phyloP scores from a whole-genome alignment of 2,113 vertebrate genomes.

The Boulengeromyrus knoepffleri region DNA sequence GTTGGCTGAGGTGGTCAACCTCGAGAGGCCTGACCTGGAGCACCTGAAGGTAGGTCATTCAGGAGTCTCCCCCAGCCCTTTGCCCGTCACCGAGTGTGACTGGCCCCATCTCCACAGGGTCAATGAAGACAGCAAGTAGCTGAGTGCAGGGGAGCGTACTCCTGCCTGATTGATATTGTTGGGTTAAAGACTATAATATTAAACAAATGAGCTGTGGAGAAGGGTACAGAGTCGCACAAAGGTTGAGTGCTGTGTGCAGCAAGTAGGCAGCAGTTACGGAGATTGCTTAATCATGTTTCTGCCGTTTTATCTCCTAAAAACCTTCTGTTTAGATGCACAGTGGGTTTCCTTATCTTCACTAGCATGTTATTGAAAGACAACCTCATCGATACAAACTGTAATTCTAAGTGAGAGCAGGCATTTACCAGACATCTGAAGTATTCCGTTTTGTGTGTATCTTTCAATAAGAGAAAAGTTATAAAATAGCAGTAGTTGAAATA shows the following conservation, averaged over 20 bases:
- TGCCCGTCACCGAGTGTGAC: not conserved
- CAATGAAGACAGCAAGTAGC: slow-evolving; percentile 36
- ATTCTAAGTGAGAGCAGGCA: not conserved
- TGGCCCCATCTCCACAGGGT: slow-evolving; percentile 29
- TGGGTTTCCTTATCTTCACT: not conserved
- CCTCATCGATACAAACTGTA: not conserved
- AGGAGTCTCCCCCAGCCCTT: not conserved
- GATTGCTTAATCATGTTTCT: slow-evolving; percentile 7
- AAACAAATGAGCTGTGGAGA: slow-evolving; percentile 45
- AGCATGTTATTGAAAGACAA: not conserved
- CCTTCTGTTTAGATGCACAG: not conserved
- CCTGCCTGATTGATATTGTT: slow-evolving; percentile 24
- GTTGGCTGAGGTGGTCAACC: slow-evolving; percentile 57
- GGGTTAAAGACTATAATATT: slow-evolving; percentile 45
- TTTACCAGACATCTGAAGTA: not conserved
- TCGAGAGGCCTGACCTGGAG: slow-evolving; percentile 61
- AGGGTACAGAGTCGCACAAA: slow-evolving; percentile 26
- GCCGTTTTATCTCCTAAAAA: not conserved
- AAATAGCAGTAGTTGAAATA: not conserved
- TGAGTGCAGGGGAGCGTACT: slow-evolving; percentile 43
- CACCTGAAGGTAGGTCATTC: slow-evolving; percentile 50
- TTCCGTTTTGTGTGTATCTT: not conserved
- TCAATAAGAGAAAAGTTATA: not conserved
- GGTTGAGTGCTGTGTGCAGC: not conserved
- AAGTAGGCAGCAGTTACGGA: not conserved